Conservation (phyloP, 2,888 invertebrate species). For the Saturnia pavonia region DNA sequence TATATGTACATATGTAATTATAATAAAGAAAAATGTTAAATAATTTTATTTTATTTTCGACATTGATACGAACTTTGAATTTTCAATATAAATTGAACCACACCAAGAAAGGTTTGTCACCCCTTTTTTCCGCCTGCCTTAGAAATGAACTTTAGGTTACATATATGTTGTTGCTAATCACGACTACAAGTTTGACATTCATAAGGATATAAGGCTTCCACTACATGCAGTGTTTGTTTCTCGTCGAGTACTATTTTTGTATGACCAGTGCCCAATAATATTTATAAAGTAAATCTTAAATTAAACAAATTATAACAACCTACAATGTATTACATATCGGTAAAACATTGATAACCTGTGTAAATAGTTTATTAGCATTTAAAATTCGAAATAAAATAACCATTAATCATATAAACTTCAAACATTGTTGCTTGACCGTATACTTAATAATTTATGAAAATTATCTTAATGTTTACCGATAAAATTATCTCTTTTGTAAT, state of each 20-base stretch:
- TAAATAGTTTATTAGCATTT: not conserved
- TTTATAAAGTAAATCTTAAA: not conserved
- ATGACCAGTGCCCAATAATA: not conserved
- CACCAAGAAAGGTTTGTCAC: no score
- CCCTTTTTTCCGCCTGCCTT: no score
- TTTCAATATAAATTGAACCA: no score
- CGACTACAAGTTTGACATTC: no score
- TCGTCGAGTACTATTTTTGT: not conserved
- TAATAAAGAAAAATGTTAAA: no score
- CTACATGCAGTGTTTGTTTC: no score
- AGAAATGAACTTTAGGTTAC: no score
- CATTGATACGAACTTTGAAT: no score
- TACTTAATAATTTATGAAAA: not conserved
- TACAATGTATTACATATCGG: not conserved
- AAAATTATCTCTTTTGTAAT: constrained; percentile 3
- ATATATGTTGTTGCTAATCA: no score
- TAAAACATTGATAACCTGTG: not conserved
- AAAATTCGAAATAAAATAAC: not conserved
- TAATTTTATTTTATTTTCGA: no score
- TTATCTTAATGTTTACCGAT: not conserved
- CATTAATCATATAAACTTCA: not conserved
- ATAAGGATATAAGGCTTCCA: no score
- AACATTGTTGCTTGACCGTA: not conserved
- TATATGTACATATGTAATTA: no score
- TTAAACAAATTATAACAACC: not conserved